Evolutionary conservation across 1,140 invertebrate genomes (phyloP), one percentile per base, ranked within the genome.

Genomic region (Myzus persicae): DNA sequence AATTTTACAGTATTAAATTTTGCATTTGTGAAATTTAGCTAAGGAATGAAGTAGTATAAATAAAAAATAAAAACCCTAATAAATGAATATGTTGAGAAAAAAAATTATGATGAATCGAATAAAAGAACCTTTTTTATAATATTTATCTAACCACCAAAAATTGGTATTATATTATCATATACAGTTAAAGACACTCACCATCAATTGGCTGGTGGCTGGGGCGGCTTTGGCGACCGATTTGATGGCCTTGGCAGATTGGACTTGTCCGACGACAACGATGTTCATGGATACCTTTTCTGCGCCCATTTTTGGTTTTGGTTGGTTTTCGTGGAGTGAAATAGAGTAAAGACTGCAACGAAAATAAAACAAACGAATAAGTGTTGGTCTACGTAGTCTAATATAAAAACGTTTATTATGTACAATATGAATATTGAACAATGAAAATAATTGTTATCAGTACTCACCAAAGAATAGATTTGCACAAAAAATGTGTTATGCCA

Each of bases 381-480:
- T 59, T 14, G 26, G 31, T 31, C 8, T 59, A 59, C n/a, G n/a
- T 59, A 51, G 3, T 31, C 9, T 31, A 31, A 9, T 51, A 9
- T 51, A n/a, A 67, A 67, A n/a, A 31, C 59, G 9, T 67, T 31
- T 67, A n/a, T 31, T 20, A 20, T 18, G 11, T 48, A 18, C 4
- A 3, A 48, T 18, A 46, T 51, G 18, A 46, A 46, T 46, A 46
- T 46, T 59, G 54, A 31, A 59, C 31, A 31, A 67, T 67, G 59
- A 67, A 31, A 14, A 67, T 59, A 8, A 22, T 59, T 59, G 26
- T 26, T 26, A 31, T 67, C 18, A 20, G 1, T 40, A 84, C 84
- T 85, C 26, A 85, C 84, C 84, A 85, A 85, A 85, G 84, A 40
- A 85, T 85, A 85, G 84, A 42, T 85, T 85, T 85, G 84, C 84